A percentile compares a stretch with the other conserved stretches of the same genome.
These are phyloP conservation scores for Antigone vipio DNA, from an alignment of 2,113 vertebrate genomes.

Conservation along the genomic window DNA sequence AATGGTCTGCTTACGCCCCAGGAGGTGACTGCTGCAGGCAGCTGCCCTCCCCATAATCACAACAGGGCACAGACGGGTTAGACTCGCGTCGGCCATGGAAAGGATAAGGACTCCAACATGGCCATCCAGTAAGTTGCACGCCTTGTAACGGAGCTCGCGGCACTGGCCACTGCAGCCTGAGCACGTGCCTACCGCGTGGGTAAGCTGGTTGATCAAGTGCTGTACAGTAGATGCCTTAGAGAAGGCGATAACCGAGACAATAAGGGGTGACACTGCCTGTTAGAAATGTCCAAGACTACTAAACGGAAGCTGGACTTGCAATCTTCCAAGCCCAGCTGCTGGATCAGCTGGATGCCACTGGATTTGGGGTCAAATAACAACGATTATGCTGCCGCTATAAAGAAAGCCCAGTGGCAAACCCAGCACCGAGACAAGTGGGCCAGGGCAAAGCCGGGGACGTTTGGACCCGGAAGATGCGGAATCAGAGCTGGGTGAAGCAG, in stretches of 20 bases:
- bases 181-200: rapidly evolving
- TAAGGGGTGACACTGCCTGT: background rate
- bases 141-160: background rate
- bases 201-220: too few species aligned
- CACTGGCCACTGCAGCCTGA: background rate
- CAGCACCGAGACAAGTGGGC: rapidly evolving
- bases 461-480: background rate
- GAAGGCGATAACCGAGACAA: background rate
- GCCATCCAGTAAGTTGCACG: too few species aligned
- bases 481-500: background rate
- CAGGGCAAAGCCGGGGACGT: background rate
- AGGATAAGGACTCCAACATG: rapidly evolving
- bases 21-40: background rate
- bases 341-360: background rate
- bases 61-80: rapidly evolving
- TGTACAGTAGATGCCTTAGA: background rate
- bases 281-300: background rate
- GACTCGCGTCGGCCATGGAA: rapidly evolving
- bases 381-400: background rate
- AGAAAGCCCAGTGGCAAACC: background rate
- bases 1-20: background rate
- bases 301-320: background rate
- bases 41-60: background rate
- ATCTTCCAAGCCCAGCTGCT: background rate
- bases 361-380: background rate